These are phyloP conservation scores for Perizoma flavofasciatum DNA, from an alignment of 2,888 invertebrate genomes.

Conservation along the genomic window DNA sequence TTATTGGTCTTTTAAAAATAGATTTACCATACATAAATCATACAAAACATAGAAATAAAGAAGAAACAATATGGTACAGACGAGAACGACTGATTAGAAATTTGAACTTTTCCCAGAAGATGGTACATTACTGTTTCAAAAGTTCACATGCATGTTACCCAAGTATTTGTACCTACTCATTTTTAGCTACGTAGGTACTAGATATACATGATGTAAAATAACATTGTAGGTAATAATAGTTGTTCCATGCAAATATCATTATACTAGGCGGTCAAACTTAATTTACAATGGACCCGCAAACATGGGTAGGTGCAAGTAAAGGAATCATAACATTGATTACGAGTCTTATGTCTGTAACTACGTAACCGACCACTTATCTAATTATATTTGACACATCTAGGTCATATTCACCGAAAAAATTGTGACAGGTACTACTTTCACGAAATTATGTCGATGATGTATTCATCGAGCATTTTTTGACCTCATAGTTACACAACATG, in stretches of 20 bases:
- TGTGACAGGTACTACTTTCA: conserved; percentile 6
- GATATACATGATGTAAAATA: conserved; percentile 41
- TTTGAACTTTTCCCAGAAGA: too few relatives aligned
- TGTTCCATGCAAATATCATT: conserved; percentile 61
- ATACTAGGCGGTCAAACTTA: conserved; percentile 51
- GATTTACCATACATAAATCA: background rate
- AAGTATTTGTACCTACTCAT: background rate
- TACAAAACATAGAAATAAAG: background rate
- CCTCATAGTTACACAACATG: conserved; percentile 1
- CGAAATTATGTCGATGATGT: too few relatives aligned
- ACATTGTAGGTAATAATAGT: conserved; percentile 40
- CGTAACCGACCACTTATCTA: conserved; percentile 33
- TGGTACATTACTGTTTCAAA: too few relatives aligned
- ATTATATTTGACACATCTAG: conserved; percentile 34
- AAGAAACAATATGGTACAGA: background rate
- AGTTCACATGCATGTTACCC: background rate
- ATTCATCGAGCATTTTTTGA: background rate
- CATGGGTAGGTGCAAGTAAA: conserved; percentile 20
- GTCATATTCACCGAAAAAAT: conserved; percentile 23
- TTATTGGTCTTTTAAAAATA: too few relatives aligned
- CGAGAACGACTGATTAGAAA: too few relatives aligned
- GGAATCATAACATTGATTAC: conserved; percentile 28
- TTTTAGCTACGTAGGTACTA: too few relatives aligned
- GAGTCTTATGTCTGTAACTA: conserved; percentile 13
- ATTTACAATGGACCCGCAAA: conserved; percentile 31